phyloP scores from a whole-genome alignment of 1,140 invertebrate genomes.

The Polypedilum vanderplanki region DNA sequence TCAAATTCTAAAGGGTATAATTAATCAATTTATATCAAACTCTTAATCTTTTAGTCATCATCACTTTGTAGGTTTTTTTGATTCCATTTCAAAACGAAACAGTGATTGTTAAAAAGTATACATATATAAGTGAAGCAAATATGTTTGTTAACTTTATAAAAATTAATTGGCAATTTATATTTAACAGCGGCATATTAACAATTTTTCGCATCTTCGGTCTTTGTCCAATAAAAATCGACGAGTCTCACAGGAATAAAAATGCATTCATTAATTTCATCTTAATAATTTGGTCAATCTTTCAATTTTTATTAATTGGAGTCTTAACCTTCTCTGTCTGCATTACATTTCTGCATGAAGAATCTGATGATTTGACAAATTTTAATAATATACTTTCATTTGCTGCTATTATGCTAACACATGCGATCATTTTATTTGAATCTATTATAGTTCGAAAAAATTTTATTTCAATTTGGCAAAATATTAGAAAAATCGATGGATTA shows the following conservation, averaged over 20 bases:
- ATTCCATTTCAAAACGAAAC: too few species aligned
- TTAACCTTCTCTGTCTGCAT: not conserved
- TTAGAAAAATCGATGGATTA: not conserved
- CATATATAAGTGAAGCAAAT: too few species aligned
- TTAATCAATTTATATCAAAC: too few species aligned
- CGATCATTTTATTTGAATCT: not conserved
- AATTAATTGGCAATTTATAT: not conserved
- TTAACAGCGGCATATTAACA: not conserved
- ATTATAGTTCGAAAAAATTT: not conserved
- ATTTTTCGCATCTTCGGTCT: not conserved
- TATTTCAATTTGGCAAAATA: conserved; percentile 1
- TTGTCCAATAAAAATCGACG: not conserved
- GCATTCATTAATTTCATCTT: not conserved
- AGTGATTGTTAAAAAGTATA: too few species aligned
- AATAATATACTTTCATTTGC: not conserved
- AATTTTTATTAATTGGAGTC: not conserved
- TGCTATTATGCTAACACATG: not conserved
- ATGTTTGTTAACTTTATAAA: not conserved
- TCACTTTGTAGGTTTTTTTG: too few species aligned
- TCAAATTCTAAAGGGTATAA: too few species aligned
- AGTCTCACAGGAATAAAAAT: not conserved
- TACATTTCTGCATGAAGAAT: not conserved
- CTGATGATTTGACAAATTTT: not conserved
- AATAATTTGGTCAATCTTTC: not conserved
- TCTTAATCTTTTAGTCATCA: too few species aligned